Evolutionary conservation across 2,113 vertebrate genomes (phyloP), one percentile per base, ranked within the genome.

Genomic region (Globicephala melas): DNA sequence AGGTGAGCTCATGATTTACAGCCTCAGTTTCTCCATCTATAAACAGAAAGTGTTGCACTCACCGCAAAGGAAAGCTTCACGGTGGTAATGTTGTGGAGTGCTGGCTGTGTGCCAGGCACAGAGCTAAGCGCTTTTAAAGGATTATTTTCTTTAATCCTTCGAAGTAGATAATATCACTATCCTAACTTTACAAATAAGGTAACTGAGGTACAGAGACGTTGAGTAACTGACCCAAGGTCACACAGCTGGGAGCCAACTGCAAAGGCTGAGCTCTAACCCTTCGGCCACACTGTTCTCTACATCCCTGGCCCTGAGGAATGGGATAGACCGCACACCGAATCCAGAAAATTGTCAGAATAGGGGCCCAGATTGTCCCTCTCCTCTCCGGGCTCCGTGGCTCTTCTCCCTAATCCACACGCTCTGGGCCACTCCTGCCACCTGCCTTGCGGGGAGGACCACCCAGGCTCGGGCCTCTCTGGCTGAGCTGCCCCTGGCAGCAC

Each of bases 11-110:
- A 36, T 44, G 58, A 89, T 47, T 76, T 87, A 80, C 7, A 86
- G 82, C 77, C 91, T 93, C 82, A 55, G 95, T 90, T 95, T 94
- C 89, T 58, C 74, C 81, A 73, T 41, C 23, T 95, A 77, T 41
- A 67, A 88, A 91, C 70, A 11, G 73, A 73, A 80, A 36, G 65
- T 2, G 2, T 1, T 14, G 23, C n/a, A 9, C 20, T 36, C 4
- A 36, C 62, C 11, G 0, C 23, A 62, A 25, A 21, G 0, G 3
- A 81, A 53, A 14, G 20, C 3, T 13, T 58, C 50, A 12, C 0
- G 0, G 26, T 4, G 25, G 8, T 2, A 9, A 14, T 5, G 15
- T 0, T 31, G 11, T 8, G 67, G 21, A 82, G 10, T 5, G 58
- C 58, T 4, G 21, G 31, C 47, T 21, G 21, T 0, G 33, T 1